Evolutionary conservation across 2,113 vertebrate genomes (phyloP).

Genomic region (Maccullochella peelii): DNA sequence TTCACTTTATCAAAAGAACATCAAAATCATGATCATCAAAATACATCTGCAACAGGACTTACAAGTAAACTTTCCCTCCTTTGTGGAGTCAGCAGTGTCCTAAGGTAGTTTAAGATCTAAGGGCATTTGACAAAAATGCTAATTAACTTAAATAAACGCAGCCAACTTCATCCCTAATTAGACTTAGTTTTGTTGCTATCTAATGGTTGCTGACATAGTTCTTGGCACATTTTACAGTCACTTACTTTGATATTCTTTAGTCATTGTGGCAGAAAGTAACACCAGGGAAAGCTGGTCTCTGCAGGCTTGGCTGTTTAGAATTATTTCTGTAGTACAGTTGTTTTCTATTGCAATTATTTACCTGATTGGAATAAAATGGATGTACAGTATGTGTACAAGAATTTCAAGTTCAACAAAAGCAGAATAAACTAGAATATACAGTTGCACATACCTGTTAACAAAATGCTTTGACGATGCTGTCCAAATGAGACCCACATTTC

Average conservation of each 20-base stretch:
- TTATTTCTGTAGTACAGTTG: background rate
- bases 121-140: slow-evolving; percentile 37
- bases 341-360: background rate
- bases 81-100: slow-evolving; percentile 37
- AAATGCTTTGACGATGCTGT: slow-evolving; percentile 21
- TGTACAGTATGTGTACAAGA: background rate
- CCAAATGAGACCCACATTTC: slow-evolving; percentile 9
- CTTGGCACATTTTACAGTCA: slow-evolving; percentile 39
- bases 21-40: slow-evolving; percentile 55
- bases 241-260: slow-evolving; percentile 21
- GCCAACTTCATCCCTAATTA: slow-evolving; percentile 33
- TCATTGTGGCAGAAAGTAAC: slow-evolving; percentile 1
- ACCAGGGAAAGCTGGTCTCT: background rate
- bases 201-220: slow-evolving; percentile 36
- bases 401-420: slow-evolving; percentile 5
- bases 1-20: slow-evolving; percentile 56
- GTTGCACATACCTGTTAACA: slow-evolving; percentile 64
- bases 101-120: slow-evolving; percentile 35
- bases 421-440: background rate
- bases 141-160: slow-evolving; percentile 51
- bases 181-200: slow-evolving; percentile 15
- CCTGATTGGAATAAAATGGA: background rate
- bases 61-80: slow-evolving; percentile 36
- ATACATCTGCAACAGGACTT: slow-evolving; percentile 18
- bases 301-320: background rate